Percentiles rank a stretch among this genome's conserved stretches.
These are phyloP conservation scores for Corythornis cristatus DNA, from an alignment of 2,113 vertebrate genomes.

Conservation along the genomic window DNA sequence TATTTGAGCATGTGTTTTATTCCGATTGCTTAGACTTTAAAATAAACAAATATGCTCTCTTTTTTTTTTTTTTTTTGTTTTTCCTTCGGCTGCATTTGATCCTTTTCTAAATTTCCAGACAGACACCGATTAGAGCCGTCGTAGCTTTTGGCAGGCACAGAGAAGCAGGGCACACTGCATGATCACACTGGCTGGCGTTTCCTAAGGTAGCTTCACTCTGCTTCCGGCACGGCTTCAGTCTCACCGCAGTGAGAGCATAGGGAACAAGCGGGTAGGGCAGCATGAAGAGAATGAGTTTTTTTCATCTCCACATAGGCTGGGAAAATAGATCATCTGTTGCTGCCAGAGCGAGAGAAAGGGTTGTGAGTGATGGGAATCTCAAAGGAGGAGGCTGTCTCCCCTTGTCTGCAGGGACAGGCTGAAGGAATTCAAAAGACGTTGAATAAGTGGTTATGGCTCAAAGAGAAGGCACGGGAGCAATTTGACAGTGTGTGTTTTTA, in stretches of 20 bases:
- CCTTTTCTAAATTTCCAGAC: background rate
- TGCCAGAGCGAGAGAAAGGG: background rate
- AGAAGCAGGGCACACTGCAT: background rate
- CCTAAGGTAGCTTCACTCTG: background rate
- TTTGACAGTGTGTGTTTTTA: conserved; percentile 31
- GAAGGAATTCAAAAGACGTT: background rate
- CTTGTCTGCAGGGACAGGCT: background rate
- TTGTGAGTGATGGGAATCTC: conserved; percentile 46
- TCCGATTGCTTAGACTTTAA: conserved; percentile 10
- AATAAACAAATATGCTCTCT: conserved; percentile 14
- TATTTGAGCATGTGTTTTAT: conserved; percentile 31
- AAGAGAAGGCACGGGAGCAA: background rate
- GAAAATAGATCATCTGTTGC: background rate
- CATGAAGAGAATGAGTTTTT: background rate
- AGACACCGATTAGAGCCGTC: background rate
- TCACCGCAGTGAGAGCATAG: background rate
- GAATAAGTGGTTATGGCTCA: conserved; percentile 23
- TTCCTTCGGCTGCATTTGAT: background rate
- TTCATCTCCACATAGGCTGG: background rate
- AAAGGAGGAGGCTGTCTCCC: conserved; percentile 30
- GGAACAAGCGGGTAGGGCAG: background rate
- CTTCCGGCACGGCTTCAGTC: background rate
- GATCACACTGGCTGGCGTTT: background rate
- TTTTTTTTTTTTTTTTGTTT: background rate
- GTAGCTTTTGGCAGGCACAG: background rate